Conservation (phyloP, 2,888 invertebrate genomes). For the Hypolimnas misippus region DNA sequence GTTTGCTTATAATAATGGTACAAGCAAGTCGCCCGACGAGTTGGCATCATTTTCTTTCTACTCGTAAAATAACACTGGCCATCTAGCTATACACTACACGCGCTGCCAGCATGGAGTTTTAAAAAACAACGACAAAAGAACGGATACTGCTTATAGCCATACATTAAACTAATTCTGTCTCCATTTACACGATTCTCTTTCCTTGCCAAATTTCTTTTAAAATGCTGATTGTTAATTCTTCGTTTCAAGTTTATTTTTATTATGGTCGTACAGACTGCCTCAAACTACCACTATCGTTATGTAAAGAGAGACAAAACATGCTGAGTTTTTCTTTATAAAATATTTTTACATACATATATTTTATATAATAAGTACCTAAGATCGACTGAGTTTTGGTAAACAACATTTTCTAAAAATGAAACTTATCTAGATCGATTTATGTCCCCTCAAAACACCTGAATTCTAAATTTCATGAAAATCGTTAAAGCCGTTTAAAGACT, state of each 20-base stretch:
- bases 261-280: no score
- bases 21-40: conserved; percentile 1
- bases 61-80: conserved; percentile 20
- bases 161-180: conserved; percentile 16
- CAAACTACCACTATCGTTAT: no score
- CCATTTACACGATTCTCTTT: conserved; percentile 5
- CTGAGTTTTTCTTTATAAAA: no score
- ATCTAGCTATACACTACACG: conserved; percentile 3
- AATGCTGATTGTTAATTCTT: conserved; percentile 12
- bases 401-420: no score
- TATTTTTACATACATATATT: no score
- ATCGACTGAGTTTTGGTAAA: no score
- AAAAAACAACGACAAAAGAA: conserved; percentile 12
- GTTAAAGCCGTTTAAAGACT: no score
- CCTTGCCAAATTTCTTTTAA: conserved; percentile 18
- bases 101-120: conserved; percentile 21
- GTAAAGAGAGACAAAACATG: no score
- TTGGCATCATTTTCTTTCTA: conserved; percentile 12
- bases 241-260: neutral
- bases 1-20: neutral
- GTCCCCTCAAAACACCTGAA: no score
- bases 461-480: no score
- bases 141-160: conserved; percentile 3
- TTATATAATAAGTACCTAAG: no score
- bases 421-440: no score